Conservation (phyloP, 2,888 invertebrate species). For the Dynastes grantii region DNA sequence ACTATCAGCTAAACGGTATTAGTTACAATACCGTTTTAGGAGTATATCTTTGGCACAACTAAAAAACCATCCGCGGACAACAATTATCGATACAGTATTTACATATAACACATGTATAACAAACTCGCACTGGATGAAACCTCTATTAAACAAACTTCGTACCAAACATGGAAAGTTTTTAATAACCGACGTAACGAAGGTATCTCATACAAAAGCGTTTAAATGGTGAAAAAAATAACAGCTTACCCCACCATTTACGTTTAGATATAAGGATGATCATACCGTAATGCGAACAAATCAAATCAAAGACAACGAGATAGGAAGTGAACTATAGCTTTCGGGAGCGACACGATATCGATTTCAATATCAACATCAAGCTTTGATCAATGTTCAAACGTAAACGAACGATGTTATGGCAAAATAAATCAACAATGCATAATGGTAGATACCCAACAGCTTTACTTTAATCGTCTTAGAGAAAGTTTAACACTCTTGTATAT, state of each 20-base stretch:
- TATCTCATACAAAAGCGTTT: too few relatives aligned
- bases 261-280: not conserved
- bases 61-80: slow-evolving; percentile 22
- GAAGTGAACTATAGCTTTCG: too few relatives aligned
- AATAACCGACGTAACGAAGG: not conserved
- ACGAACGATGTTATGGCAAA: too few relatives aligned
- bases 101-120: not conserved
- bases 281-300: not conserved
- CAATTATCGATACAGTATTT: slow-evolving; percentile 26
- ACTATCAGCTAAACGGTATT: not conserved
- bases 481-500: too few relatives aligned
- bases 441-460: too few relatives aligned
- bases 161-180: not conserved
- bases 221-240: too few relatives aligned
- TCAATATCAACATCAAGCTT: too few relatives aligned
- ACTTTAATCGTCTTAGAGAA: too few relatives aligned
- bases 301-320: not conserved
- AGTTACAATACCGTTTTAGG: not conserved
- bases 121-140: not conserved
- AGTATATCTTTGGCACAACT: slow-evolving; percentile 37
- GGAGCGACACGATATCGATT: too few relatives aligned
- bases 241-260: not conserved
- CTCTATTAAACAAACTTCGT: not conserved
- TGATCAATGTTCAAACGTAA: too few relatives aligned
- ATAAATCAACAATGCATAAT: too few relatives aligned